phyloP scores from a whole-genome alignment of 2,888 invertebrate species.

The Helicoverpa assulta region DNA sequence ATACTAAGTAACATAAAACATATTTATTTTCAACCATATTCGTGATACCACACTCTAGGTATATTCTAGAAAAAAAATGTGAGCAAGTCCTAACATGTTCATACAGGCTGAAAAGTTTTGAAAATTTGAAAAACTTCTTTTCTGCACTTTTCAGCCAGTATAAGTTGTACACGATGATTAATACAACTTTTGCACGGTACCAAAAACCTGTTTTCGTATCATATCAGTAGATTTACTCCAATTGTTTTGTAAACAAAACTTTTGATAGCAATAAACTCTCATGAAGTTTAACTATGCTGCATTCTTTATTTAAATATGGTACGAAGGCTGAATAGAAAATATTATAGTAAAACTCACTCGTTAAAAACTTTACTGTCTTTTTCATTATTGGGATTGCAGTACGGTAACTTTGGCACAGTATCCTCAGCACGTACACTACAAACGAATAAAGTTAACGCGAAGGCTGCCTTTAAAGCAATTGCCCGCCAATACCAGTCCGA shows the following conservation, averaged over 20 bases:
- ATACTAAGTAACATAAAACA: background rate
- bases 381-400: conserved; percentile 83
- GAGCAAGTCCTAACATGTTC: conserved; percentile 50
- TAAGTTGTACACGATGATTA: background rate
- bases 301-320: background rate
- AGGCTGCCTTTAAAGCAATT: conserved; percentile 79
- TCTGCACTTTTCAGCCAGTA: background rate
- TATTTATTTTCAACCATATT: background rate
- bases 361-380: conserved; percentile 74
- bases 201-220: conserved; percentile 40
- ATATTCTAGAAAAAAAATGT: conserved; percentile 45
- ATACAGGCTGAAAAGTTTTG: conserved; percentile 17
- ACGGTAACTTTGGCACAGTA: conserved; percentile 83
- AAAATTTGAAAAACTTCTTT: conserved; percentile 18
- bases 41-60: background rate
- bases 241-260: conserved; percentile 66
- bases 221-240: conserved; percentile 8
- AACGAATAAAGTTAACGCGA: conserved; percentile 79
- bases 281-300: conserved; percentile 3
- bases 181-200: background rate
- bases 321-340: conserved; percentile 17
- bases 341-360: conserved; percentile 78
- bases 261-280: conserved; percentile 3
- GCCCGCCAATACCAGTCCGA: conserved; percentile 87
- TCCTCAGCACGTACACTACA: conserved; percentile 82